These are phyloP conservation scores for Caenorhabditis virilis DNA, from an alignment of 2,888 invertebrate species.

Conservation along the genomic window DNA sequence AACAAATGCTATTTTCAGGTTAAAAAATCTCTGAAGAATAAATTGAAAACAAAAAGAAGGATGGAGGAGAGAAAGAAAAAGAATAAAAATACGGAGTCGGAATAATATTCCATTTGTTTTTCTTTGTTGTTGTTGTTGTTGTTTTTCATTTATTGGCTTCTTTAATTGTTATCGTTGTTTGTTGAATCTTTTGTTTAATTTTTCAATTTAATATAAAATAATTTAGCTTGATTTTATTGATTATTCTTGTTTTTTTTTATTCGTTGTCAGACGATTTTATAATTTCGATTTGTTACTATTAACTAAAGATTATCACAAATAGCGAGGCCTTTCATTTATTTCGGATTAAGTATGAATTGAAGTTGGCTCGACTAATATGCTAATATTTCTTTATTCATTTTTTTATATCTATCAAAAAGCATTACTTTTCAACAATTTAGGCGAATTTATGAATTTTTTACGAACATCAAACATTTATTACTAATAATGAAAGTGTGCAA, in stretches of 20 bases:
- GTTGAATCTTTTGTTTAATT: not conserved
- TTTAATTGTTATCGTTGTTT: not conserved
- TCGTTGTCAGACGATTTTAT: not conserved
- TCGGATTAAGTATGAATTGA: no score
- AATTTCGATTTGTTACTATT: not conserved
- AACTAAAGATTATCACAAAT: no score
- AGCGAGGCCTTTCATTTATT: no score
- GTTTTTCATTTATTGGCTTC: slow-evolving; percentile 3
- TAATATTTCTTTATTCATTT: no score
- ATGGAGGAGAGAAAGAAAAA: slow-evolving; percentile 4
- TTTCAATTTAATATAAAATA: not conserved
- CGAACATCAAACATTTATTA: no score
- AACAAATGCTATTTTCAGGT: not conserved
- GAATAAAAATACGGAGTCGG: not conserved
- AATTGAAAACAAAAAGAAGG: slow-evolving; percentile 7
- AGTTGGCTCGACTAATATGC: no score
- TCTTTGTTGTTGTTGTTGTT: slow-evolving; percentile 5
- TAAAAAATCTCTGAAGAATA: slow-evolving; percentile 5
- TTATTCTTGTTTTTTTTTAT: not conserved
- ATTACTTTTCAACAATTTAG: no score
- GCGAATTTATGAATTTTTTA: no score
- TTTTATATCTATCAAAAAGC: no score
- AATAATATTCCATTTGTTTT: not conserved
- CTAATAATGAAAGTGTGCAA: no score
- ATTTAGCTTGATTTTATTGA: not conserved